Conservation (phyloP, 2,113 vertebrate genomes). For the Petaurus breviceps region DNA sequence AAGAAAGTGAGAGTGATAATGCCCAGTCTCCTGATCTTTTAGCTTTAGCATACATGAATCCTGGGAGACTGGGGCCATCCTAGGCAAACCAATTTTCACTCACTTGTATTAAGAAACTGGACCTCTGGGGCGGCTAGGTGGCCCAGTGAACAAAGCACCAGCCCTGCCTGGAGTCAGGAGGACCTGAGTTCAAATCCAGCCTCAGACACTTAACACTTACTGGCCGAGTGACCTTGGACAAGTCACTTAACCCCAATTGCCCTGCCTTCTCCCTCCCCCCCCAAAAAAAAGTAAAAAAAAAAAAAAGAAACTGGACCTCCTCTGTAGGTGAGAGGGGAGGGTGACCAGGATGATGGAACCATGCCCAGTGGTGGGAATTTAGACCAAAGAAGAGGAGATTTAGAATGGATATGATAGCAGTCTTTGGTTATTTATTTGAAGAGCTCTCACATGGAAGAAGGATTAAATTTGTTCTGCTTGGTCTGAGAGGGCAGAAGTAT, state of each 20-base stretch:
- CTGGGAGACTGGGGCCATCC: neutral
- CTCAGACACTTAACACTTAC: too few relatives aligned
- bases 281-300: too few relatives aligned
- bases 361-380: neutral
- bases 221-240: too few relatives aligned
- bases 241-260: too few relatives aligned
- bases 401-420: neutral
- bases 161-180: too few relatives aligned
- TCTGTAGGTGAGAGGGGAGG: neutral
- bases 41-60: neutral
- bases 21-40: neutral
- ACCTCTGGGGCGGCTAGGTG: too few relatives aligned
- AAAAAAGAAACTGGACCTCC: neutral
- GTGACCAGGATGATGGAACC: neutral
- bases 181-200: too few relatives aligned
- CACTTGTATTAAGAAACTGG: neutral
- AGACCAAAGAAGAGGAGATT: neutral
- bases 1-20: neutral
- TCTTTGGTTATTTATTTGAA: neutral
- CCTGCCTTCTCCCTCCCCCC: too few relatives aligned
- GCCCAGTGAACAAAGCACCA: too few relatives aligned
- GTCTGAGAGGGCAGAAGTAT: neutral
- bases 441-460: neutral
- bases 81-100: neutral
- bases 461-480: neutral